A percentile compares a stretch with the other conserved stretches of the same genome.
Conservation (phyloP, 2,888 invertebrate species). For the Gryllus longicercus region DNA sequence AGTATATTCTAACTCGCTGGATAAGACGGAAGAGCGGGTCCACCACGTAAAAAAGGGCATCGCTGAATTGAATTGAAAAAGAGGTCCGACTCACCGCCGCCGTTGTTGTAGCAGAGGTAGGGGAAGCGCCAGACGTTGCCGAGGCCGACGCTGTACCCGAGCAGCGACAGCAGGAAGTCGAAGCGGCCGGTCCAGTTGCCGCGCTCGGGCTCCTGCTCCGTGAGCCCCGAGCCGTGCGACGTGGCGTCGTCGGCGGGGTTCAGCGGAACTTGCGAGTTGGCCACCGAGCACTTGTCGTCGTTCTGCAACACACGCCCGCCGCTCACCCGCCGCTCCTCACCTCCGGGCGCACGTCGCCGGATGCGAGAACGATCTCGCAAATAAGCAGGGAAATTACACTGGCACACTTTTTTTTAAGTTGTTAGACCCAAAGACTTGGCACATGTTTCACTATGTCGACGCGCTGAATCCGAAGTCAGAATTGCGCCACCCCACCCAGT, state of each 20-base stretch:
- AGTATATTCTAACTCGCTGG: too few relatives aligned
- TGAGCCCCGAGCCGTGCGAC: constrained; percentile 33
- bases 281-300: constrained; percentile 50
- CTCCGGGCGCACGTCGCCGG: neutral
- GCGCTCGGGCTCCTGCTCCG: constrained; percentile 49
- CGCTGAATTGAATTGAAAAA: too few relatives aligned
- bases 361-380: neutral
- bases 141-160: constrained; percentile 70
- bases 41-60: neutral
- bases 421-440: too few relatives aligned
- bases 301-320: constrained; percentile 41
- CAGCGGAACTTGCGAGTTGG: constrained; percentile 51
- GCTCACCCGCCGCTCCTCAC: too few relatives aligned
- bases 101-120: constrained; percentile 71
- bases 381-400: too few relatives aligned
- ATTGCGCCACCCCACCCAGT: too few relatives aligned
- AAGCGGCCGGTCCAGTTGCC: constrained; percentile 73
- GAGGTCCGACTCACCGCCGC: constrained; percentile 56
- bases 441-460: too few relatives aligned
- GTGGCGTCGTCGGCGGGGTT: constrained; percentile 43
- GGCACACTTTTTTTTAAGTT: too few relatives aligned
- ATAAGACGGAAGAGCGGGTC: too few relatives aligned
- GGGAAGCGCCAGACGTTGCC: constrained; percentile 76
- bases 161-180: constrained; percentile 66
- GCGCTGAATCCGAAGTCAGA: too few relatives aligned